phyloP scores from a whole-genome alignment of 2,888 invertebrate species.

The Zele albiditarsus region DNA sequence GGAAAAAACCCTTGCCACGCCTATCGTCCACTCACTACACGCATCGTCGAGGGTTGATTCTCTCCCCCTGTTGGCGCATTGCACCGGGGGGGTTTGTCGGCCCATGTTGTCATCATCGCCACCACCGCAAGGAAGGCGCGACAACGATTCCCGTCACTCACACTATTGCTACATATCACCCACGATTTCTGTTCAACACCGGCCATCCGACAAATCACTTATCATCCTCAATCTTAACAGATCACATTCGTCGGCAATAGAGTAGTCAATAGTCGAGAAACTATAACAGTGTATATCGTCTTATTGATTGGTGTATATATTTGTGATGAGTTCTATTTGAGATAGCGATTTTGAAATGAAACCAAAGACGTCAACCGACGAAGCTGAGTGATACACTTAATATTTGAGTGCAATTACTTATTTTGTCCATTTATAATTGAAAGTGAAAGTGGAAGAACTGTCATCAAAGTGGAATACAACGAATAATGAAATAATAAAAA shows the following conservation, averaged over 20 bases:
- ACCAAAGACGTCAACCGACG: not conserved
- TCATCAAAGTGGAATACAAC: not conserved
- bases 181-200: conserved; percentile 36
- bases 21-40: conserved; percentile 50
- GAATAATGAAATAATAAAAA: not conserved
- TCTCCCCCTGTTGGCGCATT: conserved; percentile 39
- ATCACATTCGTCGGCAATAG: conserved; percentile 25
- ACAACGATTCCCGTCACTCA: conserved; percentile 49
- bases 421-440: not conserved
- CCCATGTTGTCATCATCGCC: conserved; percentile 25
- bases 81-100: conserved; percentile 40
- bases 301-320: not conserved
- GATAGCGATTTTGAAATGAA: not conserved
- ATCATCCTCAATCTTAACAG: conserved; percentile 25
- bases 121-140: conserved; percentile 26
- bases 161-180: conserved; percentile 31
- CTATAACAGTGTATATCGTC: not conserved
- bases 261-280: conserved; percentile 1
- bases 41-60: conserved; percentile 44
- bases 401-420: conserved; percentile 2
- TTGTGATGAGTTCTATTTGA: not conserved
- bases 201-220: conserved; percentile 36
- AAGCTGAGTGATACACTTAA: not conserved
- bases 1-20: conserved; percentile 56
- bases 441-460: not conserved